A percentile compares a stretch with the other conserved stretches of the same genome.
Conservation (phyloP, 2,113 vertebrate genomes). For the Apeltes quadracus region DNA sequence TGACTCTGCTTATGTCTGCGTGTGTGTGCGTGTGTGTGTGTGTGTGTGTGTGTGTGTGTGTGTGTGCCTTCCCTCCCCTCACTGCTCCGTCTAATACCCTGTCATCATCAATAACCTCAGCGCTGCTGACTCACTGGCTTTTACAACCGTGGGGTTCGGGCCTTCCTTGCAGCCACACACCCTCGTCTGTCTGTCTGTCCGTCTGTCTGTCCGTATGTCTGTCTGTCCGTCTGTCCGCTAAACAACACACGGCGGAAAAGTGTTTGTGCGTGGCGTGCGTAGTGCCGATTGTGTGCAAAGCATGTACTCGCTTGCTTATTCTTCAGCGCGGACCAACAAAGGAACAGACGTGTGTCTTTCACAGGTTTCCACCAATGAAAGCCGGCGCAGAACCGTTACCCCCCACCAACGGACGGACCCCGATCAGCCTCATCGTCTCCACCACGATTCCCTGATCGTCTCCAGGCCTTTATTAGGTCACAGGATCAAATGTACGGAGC, state of each 20-base stretch:
- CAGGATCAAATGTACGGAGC: conserved; percentile 17
- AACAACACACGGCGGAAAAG: conserved; percentile 6
- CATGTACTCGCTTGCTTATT: neutral
- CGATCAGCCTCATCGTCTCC: conserved; percentile 54
- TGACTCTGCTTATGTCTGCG: conserved; percentile 31
- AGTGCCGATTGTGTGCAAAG: conserved; percentile 21
- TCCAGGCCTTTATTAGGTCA: conserved; percentile 55
- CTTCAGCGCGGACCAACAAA: neutral
- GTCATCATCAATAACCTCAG: conserved; percentile 81
- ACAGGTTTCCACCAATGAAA: conserved; percentile 8
- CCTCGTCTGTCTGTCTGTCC: conserved; percentile 72
- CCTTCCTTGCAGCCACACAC: conserved; percentile 67
- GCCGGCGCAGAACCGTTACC: conserved; percentile 30
- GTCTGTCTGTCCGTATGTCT: conserved; percentile 56
- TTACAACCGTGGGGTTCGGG: conserved; percentile 71
- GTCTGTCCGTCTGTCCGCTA: conserved; percentile 52
- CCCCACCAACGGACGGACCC: conserved; percentile 27
- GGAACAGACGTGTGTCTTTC: conserved; percentile 30
- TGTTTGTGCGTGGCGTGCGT: neutral
- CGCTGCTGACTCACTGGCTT: conserved; percentile 75
- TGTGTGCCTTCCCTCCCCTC: conserved; percentile 42
- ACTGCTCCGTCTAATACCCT: conserved; percentile 76
- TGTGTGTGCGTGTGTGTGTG: conserved; percentile 21
- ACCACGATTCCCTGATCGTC: conserved; percentile 58
- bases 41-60: conserved; percentile 29